Evolutionary conservation across 2,888 invertebrate species (phyloP).

Genomic region (Himalopsyche kuldschensis): DNA sequence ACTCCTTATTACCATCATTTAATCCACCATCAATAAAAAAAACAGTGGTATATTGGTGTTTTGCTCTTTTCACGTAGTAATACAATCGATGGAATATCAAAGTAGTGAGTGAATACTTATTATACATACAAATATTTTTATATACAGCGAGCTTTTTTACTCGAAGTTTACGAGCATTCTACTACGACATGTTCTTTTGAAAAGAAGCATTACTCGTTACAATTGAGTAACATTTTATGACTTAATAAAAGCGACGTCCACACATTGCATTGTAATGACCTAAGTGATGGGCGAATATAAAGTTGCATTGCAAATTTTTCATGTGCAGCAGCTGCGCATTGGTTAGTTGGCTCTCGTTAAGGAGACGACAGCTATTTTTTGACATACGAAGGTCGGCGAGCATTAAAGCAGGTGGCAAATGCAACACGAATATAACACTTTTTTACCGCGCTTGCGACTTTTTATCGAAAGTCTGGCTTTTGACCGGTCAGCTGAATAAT

Average conservation of each 20-base stretch:
- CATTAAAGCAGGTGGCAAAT: slow-evolving; percentile 8
- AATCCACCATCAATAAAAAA: too few species aligned
- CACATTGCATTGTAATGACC: neutral
- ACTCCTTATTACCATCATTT: too few species aligned
- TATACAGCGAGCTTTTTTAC: too few species aligned
- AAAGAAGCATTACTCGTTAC: neutral
- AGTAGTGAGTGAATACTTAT: too few species aligned
- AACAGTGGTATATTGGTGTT: too few species aligned
- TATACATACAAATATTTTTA: too few species aligned
- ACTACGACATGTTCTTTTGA: too few species aligned
- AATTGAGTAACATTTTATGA: neutral
- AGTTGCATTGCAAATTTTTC: slow-evolving; percentile 10
- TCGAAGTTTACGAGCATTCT: too few species aligned
- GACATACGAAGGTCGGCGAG: slow-evolving; percentile 20
- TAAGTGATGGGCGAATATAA: neutral
- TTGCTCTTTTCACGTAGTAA: too few species aligned
- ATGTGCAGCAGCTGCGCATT: slow-evolving; percentile 12
- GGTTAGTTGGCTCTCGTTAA: neutral
- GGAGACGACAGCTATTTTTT: slow-evolving; percentile 5
- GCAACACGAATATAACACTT: neutral
- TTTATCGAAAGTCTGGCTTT: neutral
- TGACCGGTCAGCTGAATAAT: neutral
- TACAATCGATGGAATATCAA: too few species aligned
- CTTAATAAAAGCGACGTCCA: neutral
- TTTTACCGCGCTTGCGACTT: neutral